Percentiles rank a stretch among this genome's conserved stretches.
phyloP scores from a whole-genome alignment of 92 coral and sea anemone species.

The Micromussa lordhowensis region DNA sequence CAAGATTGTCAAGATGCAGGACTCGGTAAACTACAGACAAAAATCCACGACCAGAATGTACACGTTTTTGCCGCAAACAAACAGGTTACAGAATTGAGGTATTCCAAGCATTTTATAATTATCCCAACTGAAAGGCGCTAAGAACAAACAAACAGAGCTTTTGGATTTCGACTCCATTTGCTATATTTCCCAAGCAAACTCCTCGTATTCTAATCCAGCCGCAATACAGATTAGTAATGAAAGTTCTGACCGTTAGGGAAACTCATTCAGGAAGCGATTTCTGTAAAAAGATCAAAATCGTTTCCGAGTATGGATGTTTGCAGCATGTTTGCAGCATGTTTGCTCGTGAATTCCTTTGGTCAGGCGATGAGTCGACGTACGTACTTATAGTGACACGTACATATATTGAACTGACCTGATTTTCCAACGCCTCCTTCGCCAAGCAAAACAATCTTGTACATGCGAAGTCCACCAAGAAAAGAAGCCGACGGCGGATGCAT shows the following conservation, averaged over 20 bases:
- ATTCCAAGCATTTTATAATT: slow-evolving; percentile 36
- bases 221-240: neutral
- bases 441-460: slow-evolving; percentile 71
- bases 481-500: slow-evolving; percentile 79
- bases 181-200: too few relatives aligned
- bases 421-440: slow-evolving; percentile 85
- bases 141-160: slow-evolving; percentile 19
- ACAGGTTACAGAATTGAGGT: slow-evolving; percentile 7
- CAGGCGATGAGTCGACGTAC: neutral
- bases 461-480: slow-evolving; percentile 75
- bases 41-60: neutral
- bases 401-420: slow-evolving; percentile 59
- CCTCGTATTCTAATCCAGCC: neutral
- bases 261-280: slow-evolving; percentile 18
- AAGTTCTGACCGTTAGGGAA: neutral
- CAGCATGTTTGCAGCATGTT: neutral
- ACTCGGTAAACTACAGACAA: slow-evolving; percentile 6
- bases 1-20: neutral
- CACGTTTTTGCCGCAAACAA: slow-evolving; percentile 4
- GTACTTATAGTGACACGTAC: neutral
- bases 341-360: slow-evolving; percentile 41
- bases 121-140: slow-evolving; percentile 16
- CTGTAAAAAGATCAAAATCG: slow-evolving; percentile 11
- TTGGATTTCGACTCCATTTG: neutral
- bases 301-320: slow-evolving; percentile 7